A percentile compares a stretch with the other conserved stretches of the same genome.
Evolutionary conservation across 1,140 invertebrate species (phyloP).

Genomic region (Apis dorsata): DNA sequence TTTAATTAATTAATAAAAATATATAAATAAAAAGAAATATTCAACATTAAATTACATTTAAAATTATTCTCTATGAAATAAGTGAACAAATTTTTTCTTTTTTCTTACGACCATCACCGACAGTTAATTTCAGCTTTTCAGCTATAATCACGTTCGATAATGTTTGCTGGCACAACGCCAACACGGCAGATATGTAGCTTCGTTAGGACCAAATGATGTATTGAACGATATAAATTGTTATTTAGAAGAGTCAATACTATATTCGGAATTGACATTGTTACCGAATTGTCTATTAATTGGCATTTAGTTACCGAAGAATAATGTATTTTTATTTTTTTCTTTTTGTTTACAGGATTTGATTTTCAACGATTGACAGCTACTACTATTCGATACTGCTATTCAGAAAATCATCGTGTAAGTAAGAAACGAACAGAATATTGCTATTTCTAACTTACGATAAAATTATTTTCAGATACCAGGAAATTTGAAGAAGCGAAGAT

Average conservation of each 20-base stretch:
- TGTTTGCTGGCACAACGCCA: slow-evolving; percentile 21
- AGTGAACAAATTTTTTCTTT: background rate
- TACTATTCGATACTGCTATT: too few species aligned
- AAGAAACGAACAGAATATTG: too few species aligned
- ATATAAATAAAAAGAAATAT: background rate
- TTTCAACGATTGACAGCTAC: too few species aligned
- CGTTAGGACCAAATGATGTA: slow-evolving; percentile 7
- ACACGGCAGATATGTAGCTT: background rate
- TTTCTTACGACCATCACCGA: background rate
- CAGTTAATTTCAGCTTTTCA: background rate
- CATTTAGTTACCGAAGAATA: background rate
- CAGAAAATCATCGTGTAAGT: too few species aligned
- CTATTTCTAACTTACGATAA: too few species aligned
- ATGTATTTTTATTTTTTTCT: background rate
- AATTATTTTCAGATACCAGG: too few species aligned
- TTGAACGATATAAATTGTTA: slow-evolving; percentile 8
- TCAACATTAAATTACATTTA: too few species aligned
- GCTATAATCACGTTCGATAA: background rate
- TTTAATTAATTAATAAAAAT: background rate
- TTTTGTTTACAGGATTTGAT: too few species aligned
- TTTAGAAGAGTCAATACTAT: background rate
- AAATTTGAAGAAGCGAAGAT: background rate
- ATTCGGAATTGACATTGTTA: too few species aligned
- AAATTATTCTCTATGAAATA: background rate
- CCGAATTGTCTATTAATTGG: background rate